Evolutionary conservation across 53 echinoderm and acorn worm species (phyloP).

Genomic region (Holothuria leucospilota): DNA sequence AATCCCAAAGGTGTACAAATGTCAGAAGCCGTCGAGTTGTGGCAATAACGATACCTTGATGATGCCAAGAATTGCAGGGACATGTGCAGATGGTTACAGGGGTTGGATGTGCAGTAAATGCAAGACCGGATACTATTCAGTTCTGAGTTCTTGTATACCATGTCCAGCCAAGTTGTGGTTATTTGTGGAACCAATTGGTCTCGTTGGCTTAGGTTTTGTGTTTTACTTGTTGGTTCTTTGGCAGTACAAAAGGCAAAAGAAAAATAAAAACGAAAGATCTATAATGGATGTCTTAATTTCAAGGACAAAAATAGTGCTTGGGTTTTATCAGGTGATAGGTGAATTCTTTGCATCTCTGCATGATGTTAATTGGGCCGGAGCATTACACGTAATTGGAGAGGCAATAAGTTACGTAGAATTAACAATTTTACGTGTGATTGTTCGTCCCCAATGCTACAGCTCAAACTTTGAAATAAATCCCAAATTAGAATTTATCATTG

Average conservation of each 20-base stretch:
- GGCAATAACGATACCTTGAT: background rate
- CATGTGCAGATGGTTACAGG: slow-evolving; percentile 9
- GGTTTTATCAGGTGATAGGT: slow-evolving; percentile 23
- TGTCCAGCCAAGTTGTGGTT: slow-evolving; percentile 18
- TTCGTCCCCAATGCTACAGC: background rate
- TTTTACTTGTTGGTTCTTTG: background rate
- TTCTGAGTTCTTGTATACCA: background rate
- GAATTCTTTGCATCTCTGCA: slow-evolving; percentile 9
- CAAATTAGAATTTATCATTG: slow-evolving; percentile 8
- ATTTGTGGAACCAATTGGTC: background rate
- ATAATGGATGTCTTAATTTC: background rate
- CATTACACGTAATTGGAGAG: background rate
- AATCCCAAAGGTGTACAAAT: slow-evolving; percentile 34
- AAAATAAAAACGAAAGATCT: background rate
- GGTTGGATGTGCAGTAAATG: slow-evolving; percentile 31
- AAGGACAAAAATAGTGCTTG: slow-evolving; percentile 4
- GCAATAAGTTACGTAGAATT: slow-evolving; percentile 10
- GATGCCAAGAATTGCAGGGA: background rate
- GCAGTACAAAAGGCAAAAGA: background rate
- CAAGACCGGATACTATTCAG: background rate
- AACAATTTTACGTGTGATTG: background rate
- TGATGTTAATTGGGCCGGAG: slow-evolving; percentile 1
- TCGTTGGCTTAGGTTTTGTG: background rate
- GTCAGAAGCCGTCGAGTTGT: slow-evolving; percentile 16
- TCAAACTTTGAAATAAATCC: background rate